phyloP scores from a whole-genome alignment of 2,113 vertebrate genomes.

The Balaeniceps rex region DNA sequence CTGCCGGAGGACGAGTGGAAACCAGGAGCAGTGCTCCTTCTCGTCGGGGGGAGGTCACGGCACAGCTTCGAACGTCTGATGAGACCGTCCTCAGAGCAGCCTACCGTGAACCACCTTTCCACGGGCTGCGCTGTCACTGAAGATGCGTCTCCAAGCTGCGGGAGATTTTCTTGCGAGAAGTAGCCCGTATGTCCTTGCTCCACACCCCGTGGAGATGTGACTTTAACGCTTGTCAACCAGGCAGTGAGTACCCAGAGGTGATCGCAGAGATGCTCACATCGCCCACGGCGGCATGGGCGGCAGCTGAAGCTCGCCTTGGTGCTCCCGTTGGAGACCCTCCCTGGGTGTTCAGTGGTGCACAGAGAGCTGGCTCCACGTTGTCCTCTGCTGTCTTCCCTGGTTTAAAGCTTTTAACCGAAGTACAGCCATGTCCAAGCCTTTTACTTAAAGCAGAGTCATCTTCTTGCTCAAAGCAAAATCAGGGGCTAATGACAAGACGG shows the following conservation, averaged over 20 bases:
- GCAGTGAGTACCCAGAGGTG: neutral
- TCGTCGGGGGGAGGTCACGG: fast-evolving
- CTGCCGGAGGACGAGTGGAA: neutral
- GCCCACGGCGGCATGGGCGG: fast-evolving
- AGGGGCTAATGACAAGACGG: too few species aligned
- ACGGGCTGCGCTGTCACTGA: neutral
- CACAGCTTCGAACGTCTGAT: fast-evolving
- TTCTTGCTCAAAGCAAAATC: neutral
- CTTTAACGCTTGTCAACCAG: neutral
- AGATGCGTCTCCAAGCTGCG: neutral
- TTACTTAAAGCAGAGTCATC: neutral
- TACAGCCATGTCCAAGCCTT: neutral
- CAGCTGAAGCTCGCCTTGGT: neutral
- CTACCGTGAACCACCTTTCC: fast-evolving
- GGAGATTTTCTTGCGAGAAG: neutral
- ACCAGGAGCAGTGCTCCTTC: neutral
- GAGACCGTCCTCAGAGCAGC: neutral
- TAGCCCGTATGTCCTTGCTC: neutral
- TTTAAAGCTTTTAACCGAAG: neutral
- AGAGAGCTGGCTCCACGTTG: neutral
- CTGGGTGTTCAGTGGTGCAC: fast-evolving
- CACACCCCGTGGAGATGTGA: neutral
- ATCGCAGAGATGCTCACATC: fast-evolving
- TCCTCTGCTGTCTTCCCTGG: neutral
- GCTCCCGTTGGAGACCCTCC: neutral